Evolutionary conservation across 1,140 invertebrate genomes (phyloP), one percentile per base, ranked within the genome.

Genomic region (Drosophila nasuta): DNA sequence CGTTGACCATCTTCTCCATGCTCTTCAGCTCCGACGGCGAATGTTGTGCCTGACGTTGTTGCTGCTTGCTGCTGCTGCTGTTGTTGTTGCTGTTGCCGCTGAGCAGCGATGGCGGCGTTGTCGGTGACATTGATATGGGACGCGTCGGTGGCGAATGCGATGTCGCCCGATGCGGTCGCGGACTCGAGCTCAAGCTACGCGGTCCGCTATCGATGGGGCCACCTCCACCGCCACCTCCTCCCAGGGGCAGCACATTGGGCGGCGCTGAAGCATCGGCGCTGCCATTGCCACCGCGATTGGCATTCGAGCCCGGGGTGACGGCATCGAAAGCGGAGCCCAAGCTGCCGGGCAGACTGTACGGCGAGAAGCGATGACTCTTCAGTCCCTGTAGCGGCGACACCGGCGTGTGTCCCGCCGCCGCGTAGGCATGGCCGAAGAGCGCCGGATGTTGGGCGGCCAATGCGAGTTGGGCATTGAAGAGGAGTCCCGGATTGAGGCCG

Each of bases 1-100:
- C 97, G 93, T 98, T 98, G 71, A 98, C 97, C 97, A 98, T 98
- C 91, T 98, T 98, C 93, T 99, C 97, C 93, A 99, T 99, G 93
- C 96, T 98, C 93, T 98, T 98, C 65, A 99, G 94, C 93, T 98
- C 97, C 52, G 92, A 93, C 5, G 82, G 95, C 95, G 67, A 96
- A 94, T 94, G 79, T 74, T 90, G 82, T 4, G 83, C 11, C 15
- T 76, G 78, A 13, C 77, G 90, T 70, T 81, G 90, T 68, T 81
- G 10, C 38, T 41, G 38, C 30, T 41, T 41, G 35, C 10, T 38
- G 35, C 35, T 94, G 79, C 77, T 90, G 82, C 7, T 83, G 20
- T n/a, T 94, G 79, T 75, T 90, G 82, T 6, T 83, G 15, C 15
- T 75, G 78, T 20, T 75, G 90, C 72, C 81, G 20, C 20, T 92